phyloP scores from a whole-genome alignment of 2,797 vertebrate genomes.

The Lacerta agilis region DNA sequence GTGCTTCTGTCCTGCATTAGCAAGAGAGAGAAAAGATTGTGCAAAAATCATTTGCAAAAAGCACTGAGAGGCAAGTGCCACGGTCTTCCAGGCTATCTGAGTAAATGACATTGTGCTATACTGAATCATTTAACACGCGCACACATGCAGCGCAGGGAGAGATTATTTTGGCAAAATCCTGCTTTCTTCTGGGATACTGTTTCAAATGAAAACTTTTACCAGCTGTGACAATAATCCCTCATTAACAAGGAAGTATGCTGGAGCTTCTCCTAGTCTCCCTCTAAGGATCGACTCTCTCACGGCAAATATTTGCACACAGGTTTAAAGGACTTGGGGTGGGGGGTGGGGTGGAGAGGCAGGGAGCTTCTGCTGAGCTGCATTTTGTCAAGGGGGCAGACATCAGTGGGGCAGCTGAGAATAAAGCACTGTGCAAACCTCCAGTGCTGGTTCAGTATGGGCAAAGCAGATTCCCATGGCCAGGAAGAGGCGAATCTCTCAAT shows the following conservation, averaged over 20 bases:
- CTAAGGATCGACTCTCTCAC: background rate
- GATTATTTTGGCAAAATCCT: conserved; percentile 21
- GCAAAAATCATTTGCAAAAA: background rate
- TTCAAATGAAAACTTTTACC: conserved; percentile 35
- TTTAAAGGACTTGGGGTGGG: background rate
- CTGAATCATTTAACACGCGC: background rate
- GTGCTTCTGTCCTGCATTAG: background rate
- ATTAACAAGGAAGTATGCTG: conserved; percentile 29
- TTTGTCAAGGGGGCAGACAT: background rate
- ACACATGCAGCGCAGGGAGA: background rate
- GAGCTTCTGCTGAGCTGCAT: background rate
- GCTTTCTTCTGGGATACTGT: conserved; percentile 31
- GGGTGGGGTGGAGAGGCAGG: background rate
- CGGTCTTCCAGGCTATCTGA: background rate
- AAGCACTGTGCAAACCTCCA: no score
- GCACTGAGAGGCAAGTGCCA: no score
- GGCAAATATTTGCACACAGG: background rate
- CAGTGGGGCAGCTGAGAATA: background rate
- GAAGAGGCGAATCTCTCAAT: background rate
- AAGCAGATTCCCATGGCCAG: background rate
- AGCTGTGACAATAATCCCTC: conserved; percentile 38
- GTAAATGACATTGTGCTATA: background rate
- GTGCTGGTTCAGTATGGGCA: background rate
- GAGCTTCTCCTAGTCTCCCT: conserved; percentile 15
- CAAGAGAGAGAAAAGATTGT: no score